Evolutionary conservation across 2,888 invertebrate genomes (phyloP), one percentile per base, ranked within the genome.

Genomic region (Cylloceria caligata): DNA sequence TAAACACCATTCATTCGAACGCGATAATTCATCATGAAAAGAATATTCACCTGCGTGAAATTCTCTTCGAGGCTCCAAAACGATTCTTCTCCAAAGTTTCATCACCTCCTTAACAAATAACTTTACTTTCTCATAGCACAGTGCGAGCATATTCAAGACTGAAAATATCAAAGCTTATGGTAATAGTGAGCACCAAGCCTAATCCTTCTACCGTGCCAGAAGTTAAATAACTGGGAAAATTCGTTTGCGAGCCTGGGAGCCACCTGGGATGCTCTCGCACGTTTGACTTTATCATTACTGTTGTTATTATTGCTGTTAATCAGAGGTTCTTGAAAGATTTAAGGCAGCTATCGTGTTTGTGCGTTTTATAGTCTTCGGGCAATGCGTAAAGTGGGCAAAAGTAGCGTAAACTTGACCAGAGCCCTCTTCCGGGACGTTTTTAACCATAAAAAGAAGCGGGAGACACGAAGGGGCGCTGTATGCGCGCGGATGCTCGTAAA

Each of bases 401-500:
- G n/a, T n/a, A n/a, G 62, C 69, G 68, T 45, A 76, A 76, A 69
- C 68, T 49, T 49, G n/a, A 39, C 64, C 30, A 21, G 39, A 68
- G 76, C 55, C 52, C 55, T 65, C 77, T 78, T 78, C 77, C 78
- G 78, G 71, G 71, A 65, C 42, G 45, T 57, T 52, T 24, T 45
- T 13, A 27, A 39, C 27, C 21, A 1, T 9, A 3, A 21, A 24
- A 11, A 9, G 24, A 42, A 16, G 27, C 57, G 57, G 19, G 57
- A 19, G n/a, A 24, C 65, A 39, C 24, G 60, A 34, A 55, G n/a
- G 42, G 16, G 39, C 45, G 49, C 36, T 60, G n/a, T 19, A 16
- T 16, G 60, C 52, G 24, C 62, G 52, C 39, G 47, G 65, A 67
- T 60, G 65, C 62, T 80, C 74, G 73, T 80, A 80, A 80, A 80